Conservation (phyloP, 2,113 vertebrate species). For the Tilapia sparmanii region DNA sequence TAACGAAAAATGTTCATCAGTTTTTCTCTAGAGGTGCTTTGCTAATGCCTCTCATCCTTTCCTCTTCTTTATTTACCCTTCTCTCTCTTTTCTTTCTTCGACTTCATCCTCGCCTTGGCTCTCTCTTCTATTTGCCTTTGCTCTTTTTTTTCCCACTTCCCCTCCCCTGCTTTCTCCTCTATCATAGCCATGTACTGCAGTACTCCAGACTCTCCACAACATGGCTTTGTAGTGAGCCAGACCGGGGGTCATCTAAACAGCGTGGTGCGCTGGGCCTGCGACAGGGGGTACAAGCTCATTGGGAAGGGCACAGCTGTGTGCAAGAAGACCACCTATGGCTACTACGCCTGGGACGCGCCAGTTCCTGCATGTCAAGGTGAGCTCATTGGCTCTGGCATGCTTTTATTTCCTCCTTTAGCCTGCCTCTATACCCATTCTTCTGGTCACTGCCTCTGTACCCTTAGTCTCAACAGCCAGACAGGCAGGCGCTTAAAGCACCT, state of each 20-base stretch:
- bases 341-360: conserved; percentile 84
- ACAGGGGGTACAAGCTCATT: conserved; percentile 88
- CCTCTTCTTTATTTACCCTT: background rate
- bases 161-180: background rate
- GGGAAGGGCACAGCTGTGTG: conserved; percentile 88
- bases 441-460: conserved; percentile 30
- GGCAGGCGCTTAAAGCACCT: background rate
- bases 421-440: conserved; percentile 8
- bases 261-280: conserved; percentile 94
- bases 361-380: conserved; percentile 96
- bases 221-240: conserved; percentile 93
- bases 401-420: conserved; percentile 25
- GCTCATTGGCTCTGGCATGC: background rate
- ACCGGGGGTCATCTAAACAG: conserved; percentile 93
- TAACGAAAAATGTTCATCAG: conserved; percentile 16
- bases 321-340: conserved; percentile 81
- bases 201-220: conserved; percentile 92
- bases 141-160: background rate
- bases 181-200: conserved; percentile 90
- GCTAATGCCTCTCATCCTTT: background rate
- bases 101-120: background rate
- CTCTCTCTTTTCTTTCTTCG: background rate
- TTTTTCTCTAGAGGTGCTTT: background rate
- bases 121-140: background rate
- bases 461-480: background rate